Evolutionary conservation across 2,888 invertebrate genomes (phyloP).

Genomic region (Timema cristinae): DNA sequence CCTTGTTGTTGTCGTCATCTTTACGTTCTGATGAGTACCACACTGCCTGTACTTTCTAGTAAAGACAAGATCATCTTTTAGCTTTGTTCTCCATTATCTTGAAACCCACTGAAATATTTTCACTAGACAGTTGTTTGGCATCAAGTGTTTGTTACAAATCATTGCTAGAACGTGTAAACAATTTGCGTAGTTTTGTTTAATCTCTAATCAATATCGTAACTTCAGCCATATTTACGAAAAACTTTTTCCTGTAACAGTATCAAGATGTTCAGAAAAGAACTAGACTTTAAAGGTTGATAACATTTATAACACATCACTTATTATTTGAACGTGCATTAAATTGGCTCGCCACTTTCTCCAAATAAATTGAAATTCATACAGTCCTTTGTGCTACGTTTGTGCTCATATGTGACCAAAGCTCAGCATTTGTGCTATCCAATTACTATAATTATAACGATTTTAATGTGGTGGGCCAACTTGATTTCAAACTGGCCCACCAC

Average conservation of each 20-base stretch:
- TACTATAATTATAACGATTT: no score
- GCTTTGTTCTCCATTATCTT: neutral
- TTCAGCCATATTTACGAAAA: constrained; percentile 7
- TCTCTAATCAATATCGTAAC: neutral
- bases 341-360: no score
- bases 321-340: no score
- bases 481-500: no score
- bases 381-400: no score
- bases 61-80: neutral
- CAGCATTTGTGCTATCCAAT: no score
- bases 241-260: neutral
- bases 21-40: no score
- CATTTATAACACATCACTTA: no score
- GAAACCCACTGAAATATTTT: neutral
- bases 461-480: no score
- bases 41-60: neutral
- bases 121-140: neutral
- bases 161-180: neutral
- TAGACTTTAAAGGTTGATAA: no score
- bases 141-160: neutral
- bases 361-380: no score
- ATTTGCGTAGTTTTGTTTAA: neutral
- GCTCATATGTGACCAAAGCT: no score
- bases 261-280: neutral
- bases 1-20: neutral